Conservation (phyloP, 2,888 invertebrate species). For the Pheosia gnoma region DNA sequence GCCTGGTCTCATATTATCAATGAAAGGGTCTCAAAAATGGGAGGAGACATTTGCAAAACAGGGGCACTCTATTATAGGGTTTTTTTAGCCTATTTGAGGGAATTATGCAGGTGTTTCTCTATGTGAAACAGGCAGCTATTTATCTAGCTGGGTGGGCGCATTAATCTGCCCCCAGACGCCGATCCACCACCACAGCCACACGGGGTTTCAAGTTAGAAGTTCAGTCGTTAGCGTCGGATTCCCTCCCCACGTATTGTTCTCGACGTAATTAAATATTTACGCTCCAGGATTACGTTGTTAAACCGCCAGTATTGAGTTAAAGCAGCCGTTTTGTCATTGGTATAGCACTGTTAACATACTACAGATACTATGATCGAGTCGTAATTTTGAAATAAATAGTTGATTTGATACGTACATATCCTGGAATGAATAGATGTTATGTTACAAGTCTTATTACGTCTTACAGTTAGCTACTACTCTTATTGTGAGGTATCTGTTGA, state of each 20-base stretch:
- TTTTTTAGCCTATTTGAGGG: constrained; percentile 2
- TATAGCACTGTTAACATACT: constrained; percentile 20
- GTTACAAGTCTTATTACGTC: no score
- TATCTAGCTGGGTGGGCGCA: constrained; percentile 48
- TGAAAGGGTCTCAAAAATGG: no score
- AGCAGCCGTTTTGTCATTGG: constrained; percentile 22
- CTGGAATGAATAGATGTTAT: no score
- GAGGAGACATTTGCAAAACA: no score
- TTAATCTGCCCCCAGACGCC: constrained; percentile 57
- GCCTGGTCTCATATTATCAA: no score
- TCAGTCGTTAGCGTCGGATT: constrained; percentile 30
- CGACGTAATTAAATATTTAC: constrained; percentile 46
- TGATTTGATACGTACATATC: constrained; percentile 6
- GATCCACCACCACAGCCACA: constrained; percentile 32
- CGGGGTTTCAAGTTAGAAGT: constrained; percentile 32
- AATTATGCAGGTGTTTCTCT: constrained; percentile 30
- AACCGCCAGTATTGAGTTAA: constrained; percentile 37
- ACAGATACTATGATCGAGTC: constrained; percentile 31
- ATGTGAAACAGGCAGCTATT: constrained; percentile 13
- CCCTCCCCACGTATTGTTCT: constrained; percentile 29
- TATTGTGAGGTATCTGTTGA: no score
- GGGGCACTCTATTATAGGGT: no score
- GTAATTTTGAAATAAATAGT: constrained; percentile 25
- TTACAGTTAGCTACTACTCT: no score
- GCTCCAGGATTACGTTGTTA: constrained; percentile 32